Evolutionary conservation across 2,113 vertebrate genomes (phyloP), one percentile per base, ranked within the genome.

Genomic region (Rhinogobius similis): DNA sequence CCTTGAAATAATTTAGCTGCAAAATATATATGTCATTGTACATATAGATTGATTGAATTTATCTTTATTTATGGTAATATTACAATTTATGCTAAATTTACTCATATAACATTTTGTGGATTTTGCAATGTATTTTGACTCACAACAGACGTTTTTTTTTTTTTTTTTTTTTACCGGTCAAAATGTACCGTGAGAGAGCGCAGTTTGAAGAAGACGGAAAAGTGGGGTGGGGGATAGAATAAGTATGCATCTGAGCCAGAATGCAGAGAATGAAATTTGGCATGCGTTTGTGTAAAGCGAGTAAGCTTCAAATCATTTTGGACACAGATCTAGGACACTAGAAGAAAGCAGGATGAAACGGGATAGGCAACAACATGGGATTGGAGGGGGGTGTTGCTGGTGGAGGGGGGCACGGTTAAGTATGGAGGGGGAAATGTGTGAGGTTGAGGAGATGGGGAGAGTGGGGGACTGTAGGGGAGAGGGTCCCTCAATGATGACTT

Each of bases 281-380:
- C 90, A 90, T 80, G 85, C 71, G 58, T 85, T 78, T 77, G 76
- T 82, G 88, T 82, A 81, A 58, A 91, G 90, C 72, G 81, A 89
- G 88, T 89, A 89, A 87, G 88, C 87, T 88, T 91, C 87, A 90
- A 91, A 92, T 90, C 89, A 90, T 88, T 90, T 92, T 92, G 90
- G 90, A 89, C 88, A 75, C 86, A 91, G 89, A 92, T 93, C 88
- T 90, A 87, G 90, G 88, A 87, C 87, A 82, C 76, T 82, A 85
- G 87, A 86, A 92, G 83, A 89, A 86, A 89, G 87, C 53, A 20
- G 83, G 82, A 86, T 87, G 87, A 86, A 88, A 87, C 69, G 41
- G 78, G 84, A 88, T 79, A 80, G 85, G 82, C 77, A 86, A 77
- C 78, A 44, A 85, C 77, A 87, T 79, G 82, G 82, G 78, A 84